Evolutionary conservation across 2,113 vertebrate species (phyloP), one percentile per base, ranked within the genome.

Genomic region (Tetrao urogallus): DNA sequence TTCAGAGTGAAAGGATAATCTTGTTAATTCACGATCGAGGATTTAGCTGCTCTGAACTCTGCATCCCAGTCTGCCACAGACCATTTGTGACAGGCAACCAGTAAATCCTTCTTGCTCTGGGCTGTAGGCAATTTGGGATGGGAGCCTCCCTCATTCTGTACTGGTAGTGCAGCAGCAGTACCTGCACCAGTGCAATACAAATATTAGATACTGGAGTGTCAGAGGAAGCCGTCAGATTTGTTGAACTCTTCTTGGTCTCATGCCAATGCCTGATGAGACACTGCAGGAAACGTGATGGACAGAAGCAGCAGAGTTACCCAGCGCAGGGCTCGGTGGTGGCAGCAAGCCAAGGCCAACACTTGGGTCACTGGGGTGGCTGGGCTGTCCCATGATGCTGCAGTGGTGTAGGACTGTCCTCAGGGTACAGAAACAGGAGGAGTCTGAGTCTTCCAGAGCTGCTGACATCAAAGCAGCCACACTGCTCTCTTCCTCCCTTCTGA

Each of bases 1-100:
- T 94, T 64, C 47, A 64, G 42, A 92, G 75, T 60, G 91, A 89
- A 96, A 96, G 81, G 89, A 77, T 93, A 89, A 93, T 94, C 92
- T 80, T n/a, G 42, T 95, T 95, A 91, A 78, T 89, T 87, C 0
- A 0, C 20, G 50, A 89, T 86, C 43, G n/a, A 36, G 93, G 89
- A 91, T 91, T 88, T 83, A 86, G 72, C 66, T 83, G 76, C 72
- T 75, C 50, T 81, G 64, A 67, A 71, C 56, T 89, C 67, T 65
- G 57, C 36, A 25, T 64, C 72, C 71, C 0, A 0, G 8, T 70
- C 87, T 93, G 86, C 58, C 32, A 60, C 0, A 0, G 72, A 75
- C 28, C 40, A 50, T 0, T 1, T 2, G 2, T 5, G 54, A 47
- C 42, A 72, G 45, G 11, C 65, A 32, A 0, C 0, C n/a, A 1